Evolutionary conservation across 2,113 vertebrate species (phyloP), one percentile per base, ranked within the genome.

Genomic region (Casuarius casuarius): DNA sequence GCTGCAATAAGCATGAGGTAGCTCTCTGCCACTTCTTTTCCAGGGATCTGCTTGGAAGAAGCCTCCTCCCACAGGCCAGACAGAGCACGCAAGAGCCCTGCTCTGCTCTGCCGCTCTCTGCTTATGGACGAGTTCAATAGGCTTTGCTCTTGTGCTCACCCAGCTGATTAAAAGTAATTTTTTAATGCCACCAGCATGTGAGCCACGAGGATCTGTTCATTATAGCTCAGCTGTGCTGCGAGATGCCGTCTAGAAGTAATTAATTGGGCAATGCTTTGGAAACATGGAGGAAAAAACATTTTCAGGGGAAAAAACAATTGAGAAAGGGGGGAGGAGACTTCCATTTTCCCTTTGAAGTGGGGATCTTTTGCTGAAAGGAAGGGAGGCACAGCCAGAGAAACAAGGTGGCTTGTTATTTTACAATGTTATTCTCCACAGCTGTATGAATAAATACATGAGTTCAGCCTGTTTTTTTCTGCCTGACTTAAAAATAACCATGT

Each of bases 91-190:
- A 2, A 16, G 40, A 74, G 72, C 70, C 40, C 2, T 2, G 4
- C 48, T 71, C 87, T n/a, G 79, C 72, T 71, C n/a, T 94, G 92
- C 97, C 95, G 96, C 95, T 96, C 92, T 68, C 59, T 65, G 61
- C 16, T 5, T 66, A 68, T 77, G 94, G 96, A 96, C 1, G 25
- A 94, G 94, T 97, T 97, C 95, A 96, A 81, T 81, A 97, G 97
- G 97, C 95, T 97, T 98, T 98, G 97, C 96, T 96, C 96, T 93
- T 95, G 72, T 97, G 97, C 96, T 97, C 96, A 95, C 97, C 98
- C 97, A 62, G 73, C 97, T 98, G 97, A 98, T 98, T 98, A 98
- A 98, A 98, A 98, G 95, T 97, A 66, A 72, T 96, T 83, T 95
- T 96, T 96, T 96, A 75, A 98, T 97, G 95, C 94, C 96, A 97